Evolutionary conservation across 2,797 vertebrate species (phyloP).

Genomic region (Cuculus canorus): DNA sequence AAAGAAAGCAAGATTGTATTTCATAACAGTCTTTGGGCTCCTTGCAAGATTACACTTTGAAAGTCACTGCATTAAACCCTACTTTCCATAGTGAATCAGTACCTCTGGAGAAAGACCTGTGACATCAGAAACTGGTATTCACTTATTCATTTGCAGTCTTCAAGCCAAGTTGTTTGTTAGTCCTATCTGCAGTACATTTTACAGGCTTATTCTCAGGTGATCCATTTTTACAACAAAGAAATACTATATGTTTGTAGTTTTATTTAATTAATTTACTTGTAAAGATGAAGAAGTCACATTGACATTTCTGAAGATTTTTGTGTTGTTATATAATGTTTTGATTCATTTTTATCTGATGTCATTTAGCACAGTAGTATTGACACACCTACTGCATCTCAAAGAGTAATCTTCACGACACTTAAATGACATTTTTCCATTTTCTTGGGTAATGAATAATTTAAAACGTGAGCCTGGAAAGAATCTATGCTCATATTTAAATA

Average conservation of each 20-base stretch:
- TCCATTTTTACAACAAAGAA: background rate
- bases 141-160: background rate
- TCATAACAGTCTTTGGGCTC: background rate
- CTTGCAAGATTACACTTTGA: background rate
- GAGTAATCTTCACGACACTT: conserved; percentile 50
- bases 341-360: conserved; percentile 4
- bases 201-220: background rate
- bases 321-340: background rate
- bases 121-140: background rate
- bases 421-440: conserved; percentile 51
- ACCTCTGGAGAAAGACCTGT: background rate
- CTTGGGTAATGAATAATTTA: conserved; percentile 40
- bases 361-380: background rate
- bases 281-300: background rate
- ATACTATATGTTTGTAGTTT: background rate
- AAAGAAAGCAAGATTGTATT: background rate
- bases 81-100: background rate
- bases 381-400: conserved; percentile 35
- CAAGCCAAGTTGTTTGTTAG: background rate
- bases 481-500: conserved; percentile 7
- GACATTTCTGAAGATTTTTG: background rate
- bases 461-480: background rate
- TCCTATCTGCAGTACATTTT: background rate
- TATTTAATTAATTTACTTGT: background rate
- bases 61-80: background rate